phyloP scores from a whole-genome alignment of 2,797 vertebrate genomes.

The Delichon dasypus region DNA sequence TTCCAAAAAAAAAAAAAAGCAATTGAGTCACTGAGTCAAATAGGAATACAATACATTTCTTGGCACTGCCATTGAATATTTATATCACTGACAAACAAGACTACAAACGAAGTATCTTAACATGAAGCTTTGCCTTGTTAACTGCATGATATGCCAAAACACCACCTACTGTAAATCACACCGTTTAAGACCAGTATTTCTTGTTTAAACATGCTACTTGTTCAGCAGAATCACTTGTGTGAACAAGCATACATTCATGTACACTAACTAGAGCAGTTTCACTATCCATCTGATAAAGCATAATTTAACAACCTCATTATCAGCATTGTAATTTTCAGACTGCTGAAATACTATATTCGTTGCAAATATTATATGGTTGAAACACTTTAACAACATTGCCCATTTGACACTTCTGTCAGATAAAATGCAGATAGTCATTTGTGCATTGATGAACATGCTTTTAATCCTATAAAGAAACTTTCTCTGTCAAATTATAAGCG shows the following conservation, averaged over 20 bases:
- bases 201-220: constrained; percentile 79
- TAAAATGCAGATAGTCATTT: constrained; percentile 53
- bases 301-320: constrained; percentile 78
- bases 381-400: constrained; percentile 53
- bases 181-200: constrained; percentile 78
- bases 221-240: constrained; percentile 78
- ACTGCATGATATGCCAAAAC: constrained; percentile 75
- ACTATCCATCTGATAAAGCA: constrained; percentile 71
- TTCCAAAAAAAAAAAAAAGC: constrained; percentile 42
- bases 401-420: constrained; percentile 55
- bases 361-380: constrained; percentile 66
- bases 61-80: constrained; percentile 68
- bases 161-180: constrained; percentile 79
- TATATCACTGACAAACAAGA: constrained; percentile 70
- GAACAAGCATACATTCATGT: constrained; percentile 76
- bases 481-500: constrained; percentile 39
- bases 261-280: constrained; percentile 62
- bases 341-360: constrained; percentile 71
- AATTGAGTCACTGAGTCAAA: constrained; percentile 61
- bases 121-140: constrained; percentile 73
- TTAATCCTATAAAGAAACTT: constrained; percentile 50
- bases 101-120: constrained; percentile 73
- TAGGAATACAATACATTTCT: constrained; percentile 67
- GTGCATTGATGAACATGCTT: constrained; percentile 32
- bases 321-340: constrained; percentile 71